Evolutionary conservation across 2,113 vertebrate species (phyloP).

Genomic region (Triplophysa siluroides): DNA sequence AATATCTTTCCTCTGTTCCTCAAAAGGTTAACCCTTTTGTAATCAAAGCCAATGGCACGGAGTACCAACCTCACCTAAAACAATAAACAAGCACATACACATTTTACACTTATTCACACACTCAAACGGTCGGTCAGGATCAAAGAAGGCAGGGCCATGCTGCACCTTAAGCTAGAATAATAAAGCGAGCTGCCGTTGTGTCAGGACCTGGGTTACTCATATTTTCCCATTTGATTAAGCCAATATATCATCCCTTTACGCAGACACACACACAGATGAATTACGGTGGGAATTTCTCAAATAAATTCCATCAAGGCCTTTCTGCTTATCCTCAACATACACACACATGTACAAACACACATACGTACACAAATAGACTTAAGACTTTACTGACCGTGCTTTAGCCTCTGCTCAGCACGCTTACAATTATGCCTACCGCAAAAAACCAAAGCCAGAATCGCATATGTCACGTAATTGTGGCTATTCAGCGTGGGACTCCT

Average conservation of each 20-base stretch:
- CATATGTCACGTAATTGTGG: not conserved
- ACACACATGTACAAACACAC: not conserved
- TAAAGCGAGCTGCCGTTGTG: constrained; percentile 66
- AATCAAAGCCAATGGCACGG: constrained; percentile 46
- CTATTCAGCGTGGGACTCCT: constrained; percentile 19
- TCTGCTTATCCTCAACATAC: constrained; percentile 18
- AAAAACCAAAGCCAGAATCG: not conserved
- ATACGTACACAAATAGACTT: not conserved
- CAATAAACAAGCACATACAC: constrained; percentile 50
- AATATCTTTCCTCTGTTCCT: constrained; percentile 57
- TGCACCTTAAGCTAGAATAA: constrained; percentile 77
- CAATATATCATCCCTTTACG: constrained; percentile 75
- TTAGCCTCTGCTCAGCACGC: not conserved
- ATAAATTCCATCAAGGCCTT: constrained; percentile 9
- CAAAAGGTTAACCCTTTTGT: constrained; percentile 46
- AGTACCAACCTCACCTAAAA: constrained; percentile 54
- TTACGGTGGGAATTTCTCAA: constrained; percentile 23
- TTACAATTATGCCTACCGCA: not conserved
- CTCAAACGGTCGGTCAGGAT: constrained; percentile 66
- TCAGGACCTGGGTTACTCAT: constrained; percentile 72
- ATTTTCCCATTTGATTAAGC: constrained; percentile 79
- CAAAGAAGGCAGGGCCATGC: constrained; percentile 75
- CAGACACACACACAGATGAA: constrained; percentile 24
- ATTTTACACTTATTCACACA: constrained; percentile 57
- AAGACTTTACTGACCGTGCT: not conserved